Conservation (phyloP, 2,797 vertebrate genomes). For the Hapalemur alaotrensis region DNA sequence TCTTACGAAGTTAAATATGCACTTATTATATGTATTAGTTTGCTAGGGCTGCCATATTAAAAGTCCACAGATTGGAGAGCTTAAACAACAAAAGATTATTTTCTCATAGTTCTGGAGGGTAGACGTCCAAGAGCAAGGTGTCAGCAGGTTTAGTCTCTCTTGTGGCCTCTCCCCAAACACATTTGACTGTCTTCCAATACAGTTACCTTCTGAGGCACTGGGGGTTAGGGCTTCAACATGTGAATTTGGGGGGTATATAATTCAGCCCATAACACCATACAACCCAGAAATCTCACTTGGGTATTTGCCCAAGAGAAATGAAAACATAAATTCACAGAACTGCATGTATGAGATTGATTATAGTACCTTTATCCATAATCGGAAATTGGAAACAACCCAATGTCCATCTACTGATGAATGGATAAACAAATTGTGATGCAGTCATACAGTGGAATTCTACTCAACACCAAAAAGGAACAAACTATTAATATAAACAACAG, state of each 20-base stretch:
- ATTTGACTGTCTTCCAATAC: neutral
- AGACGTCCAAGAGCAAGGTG: neutral
- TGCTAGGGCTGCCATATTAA: neutral
- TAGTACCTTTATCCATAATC: neutral
- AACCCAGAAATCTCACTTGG: neutral
- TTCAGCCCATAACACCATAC: neutral
- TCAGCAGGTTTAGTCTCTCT: neutral
- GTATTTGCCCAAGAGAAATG: neutral
- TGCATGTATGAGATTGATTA: neutral
- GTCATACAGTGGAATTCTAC: neutral
- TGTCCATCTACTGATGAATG: neutral
- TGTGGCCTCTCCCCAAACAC: neutral
- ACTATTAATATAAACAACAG: neutral
- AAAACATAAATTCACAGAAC: conserved; percentile 6
- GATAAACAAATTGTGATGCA: neutral
- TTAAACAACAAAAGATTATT: neutral
- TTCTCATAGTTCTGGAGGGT: neutral
- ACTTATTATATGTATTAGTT: neutral
- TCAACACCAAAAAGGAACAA: neutral
- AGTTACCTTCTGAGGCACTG: neutral
- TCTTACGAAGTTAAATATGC: neutral
- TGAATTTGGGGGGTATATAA: neutral
- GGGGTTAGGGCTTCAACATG: neutral
- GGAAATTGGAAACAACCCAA: neutral
- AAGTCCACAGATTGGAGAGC: neutral